Evolutionary conservation across 2,797 vertebrate species (phyloP).

Genomic region (Brachyrhaphis roseni): DNA sequence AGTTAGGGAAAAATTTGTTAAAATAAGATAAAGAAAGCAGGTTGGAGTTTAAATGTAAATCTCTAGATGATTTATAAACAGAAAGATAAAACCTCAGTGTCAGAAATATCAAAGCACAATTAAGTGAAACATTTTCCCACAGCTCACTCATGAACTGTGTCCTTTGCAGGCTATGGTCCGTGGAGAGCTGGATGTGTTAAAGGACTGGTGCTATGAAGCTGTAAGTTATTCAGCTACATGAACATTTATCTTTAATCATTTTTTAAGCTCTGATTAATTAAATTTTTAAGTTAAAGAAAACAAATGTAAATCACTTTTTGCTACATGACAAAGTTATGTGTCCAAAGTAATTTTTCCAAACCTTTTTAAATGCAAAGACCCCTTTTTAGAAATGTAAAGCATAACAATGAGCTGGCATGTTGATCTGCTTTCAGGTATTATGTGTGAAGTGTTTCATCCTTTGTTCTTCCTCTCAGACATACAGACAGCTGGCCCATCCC

Average conservation of each 20-base stretch:
- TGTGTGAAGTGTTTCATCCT: not conserved
- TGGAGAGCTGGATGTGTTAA: constrained; percentile 91
- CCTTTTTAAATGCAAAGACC: not conserved
- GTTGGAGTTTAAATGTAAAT: too few relatives aligned
- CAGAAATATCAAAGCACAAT: not conserved
- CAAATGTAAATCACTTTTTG: not conserved
- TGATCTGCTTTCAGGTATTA: not conserved
- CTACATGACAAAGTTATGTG: not conserved
- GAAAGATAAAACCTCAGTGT: too few relatives aligned
- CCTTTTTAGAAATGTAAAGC: not conserved
- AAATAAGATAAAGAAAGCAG: too few relatives aligned
- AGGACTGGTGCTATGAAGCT: constrained; percentile 95
- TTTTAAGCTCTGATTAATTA: constrained; percentile 1
- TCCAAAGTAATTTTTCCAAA: not conserved
- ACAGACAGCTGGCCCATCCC: constrained; percentile 90
- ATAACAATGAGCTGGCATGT: not conserved
- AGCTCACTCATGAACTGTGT: not conserved
- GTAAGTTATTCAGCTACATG: constrained; percentile 76
- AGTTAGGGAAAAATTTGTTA: not conserved
- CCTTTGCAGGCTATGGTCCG: constrained; percentile 87
- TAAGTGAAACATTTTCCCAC: not conserved
- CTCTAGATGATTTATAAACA: too few relatives aligned
- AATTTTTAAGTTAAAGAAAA: not conserved
- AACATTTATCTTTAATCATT: not conserved
- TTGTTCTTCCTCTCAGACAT: constrained; percentile 81